Conservation (phyloP, 2,888 invertebrate species). For the Nephrotoma flavescens region DNA sequence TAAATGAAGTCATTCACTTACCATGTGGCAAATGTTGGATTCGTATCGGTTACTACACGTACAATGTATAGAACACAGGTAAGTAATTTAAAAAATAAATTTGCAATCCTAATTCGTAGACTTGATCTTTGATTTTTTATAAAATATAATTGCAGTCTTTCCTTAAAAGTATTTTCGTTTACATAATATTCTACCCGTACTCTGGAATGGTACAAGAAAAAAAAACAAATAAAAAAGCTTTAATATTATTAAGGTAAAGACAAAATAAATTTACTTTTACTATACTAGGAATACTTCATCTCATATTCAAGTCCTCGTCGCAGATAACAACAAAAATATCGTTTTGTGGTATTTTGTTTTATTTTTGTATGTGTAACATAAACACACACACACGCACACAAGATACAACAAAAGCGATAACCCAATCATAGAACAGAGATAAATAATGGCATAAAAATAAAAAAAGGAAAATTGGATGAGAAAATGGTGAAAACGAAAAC, state of each 20-base stretch:
- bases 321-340: background rate
- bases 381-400: background rate
- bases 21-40: conserved; percentile 80
- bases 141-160: conserved; percentile 96
- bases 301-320: background rate
- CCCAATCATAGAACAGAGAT: background rate
- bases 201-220: conserved; percentile 46
- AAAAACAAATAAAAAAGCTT: conserved; percentile 7
- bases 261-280: conserved; percentile 12
- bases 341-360: background rate
- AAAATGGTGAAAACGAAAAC: background rate
- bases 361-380: conserved; percentile 11
- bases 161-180: conserved; percentile 97
- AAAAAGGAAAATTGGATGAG: background rate
- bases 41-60: conserved; percentile 77
- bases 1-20: conserved; percentile 35
- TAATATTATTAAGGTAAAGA: conserved; percentile 13
- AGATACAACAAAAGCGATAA: background rate
- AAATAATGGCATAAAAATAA: background rate
- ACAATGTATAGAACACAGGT: conserved; percentile 94
- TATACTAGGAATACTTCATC: background rate
- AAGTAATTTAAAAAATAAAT: conserved; percentile 91
- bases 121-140: conserved; percentile 99
- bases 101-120: conserved; percentile 94
- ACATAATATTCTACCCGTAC: conserved; percentile 99